Base-by-base conservation (phyloP, 1,140 invertebrate genomes). In the Lepidurus arcticus region DNA sequence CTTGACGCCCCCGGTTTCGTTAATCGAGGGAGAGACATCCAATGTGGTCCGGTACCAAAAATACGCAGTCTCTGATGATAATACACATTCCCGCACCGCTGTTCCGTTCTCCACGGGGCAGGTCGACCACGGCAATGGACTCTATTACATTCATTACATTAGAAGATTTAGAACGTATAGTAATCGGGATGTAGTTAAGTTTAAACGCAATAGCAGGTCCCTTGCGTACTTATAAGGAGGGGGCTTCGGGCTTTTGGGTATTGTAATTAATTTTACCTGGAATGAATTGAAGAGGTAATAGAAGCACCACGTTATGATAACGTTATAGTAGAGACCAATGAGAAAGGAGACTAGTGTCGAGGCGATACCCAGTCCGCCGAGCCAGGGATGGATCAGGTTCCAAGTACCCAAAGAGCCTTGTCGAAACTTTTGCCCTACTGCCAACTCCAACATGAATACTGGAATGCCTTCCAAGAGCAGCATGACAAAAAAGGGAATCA, bases 241-340 rank as follows among this genome's bases (percentile, higher is more conserved):
- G 21, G 75, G 34, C 34, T 34, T 34, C 34, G 34, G 4, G 34
- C 34, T 3, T 13, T 24, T 79, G 1, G 44, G 73, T 53, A 42
- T 0, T 16, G n/a, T 45, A 44, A 26, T 76, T 24, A 24, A 44
- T 44, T 88, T 90, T 84, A 94, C 93, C 88, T 89, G 88, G 84
- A 95, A 91, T 83, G 93, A 94, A 82, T 96, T 94, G 85, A 94
- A 95, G 77, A 96, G 90, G 84, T 98, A 99, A 85, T 92, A 98
- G 86, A 99, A 92, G 80, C 96, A 97, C 97, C 97, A 99, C 73
- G 96, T 96, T 82, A 99, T 96, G 84, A 99, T 98, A 81, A 98
- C 95, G 83, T 98, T 98, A 88, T 99, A 99, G 85, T 99, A 99
- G 45, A 98, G 88, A 76, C 85, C 86, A 11, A 87, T 87, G 73